Conservation (phyloP, 2,888 invertebrate genomes). For the Parthenolecanium corni region DNA sequence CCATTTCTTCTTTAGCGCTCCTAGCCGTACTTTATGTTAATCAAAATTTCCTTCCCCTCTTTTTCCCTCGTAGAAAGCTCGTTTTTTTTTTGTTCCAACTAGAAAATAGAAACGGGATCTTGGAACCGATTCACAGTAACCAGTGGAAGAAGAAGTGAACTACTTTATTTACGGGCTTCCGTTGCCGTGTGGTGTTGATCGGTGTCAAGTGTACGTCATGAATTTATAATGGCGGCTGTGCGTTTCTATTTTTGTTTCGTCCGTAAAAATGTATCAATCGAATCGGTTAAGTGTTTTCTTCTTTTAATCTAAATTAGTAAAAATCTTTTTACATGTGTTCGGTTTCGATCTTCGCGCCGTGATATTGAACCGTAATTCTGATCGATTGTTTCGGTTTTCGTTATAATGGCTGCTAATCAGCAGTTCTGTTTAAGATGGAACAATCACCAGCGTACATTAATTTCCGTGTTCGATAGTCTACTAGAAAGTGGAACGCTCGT, state of each 20-base stretch:
- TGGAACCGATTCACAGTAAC: conserved; percentile 26
- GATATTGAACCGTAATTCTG: too few species aligned
- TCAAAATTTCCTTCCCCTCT: not conserved
- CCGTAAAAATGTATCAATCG: not conserved
- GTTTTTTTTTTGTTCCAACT: conserved; percentile 5
- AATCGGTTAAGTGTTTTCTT: conserved; percentile 5
- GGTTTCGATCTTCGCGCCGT: not conserved
- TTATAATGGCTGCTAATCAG: conserved; percentile 49
- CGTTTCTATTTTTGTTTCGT: conserved; percentile 28
- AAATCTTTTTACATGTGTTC: not conserved
- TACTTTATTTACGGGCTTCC: conserved; percentile 28
- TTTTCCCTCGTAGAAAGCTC: not conserved
- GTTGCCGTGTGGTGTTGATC: conserved; percentile 28
- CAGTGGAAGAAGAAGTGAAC: conserved; percentile 26
- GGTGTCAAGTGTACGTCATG: conserved; percentile 30
- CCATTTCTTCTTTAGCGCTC: conserved; percentile 4
- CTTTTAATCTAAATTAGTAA: conserved; percentile 19
- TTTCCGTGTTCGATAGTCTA: conserved; percentile 82
- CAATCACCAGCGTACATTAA: conserved; percentile 85
- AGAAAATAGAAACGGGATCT: conserved; percentile 28
- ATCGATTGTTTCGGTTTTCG: not conserved
- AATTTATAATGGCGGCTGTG: conserved; percentile 29
- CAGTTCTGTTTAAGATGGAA: conserved; percentile 92
- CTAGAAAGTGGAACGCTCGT: conserved; percentile 82
- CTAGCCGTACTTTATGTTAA: conserved; percentile 3